Percentiles rank a stretch among this genome's conserved stretches.
These are phyloP conservation scores for Microcebus lehilahytsara DNA, from an alignment of 2,113 vertebrate species.

Conservation along the genomic window DNA sequence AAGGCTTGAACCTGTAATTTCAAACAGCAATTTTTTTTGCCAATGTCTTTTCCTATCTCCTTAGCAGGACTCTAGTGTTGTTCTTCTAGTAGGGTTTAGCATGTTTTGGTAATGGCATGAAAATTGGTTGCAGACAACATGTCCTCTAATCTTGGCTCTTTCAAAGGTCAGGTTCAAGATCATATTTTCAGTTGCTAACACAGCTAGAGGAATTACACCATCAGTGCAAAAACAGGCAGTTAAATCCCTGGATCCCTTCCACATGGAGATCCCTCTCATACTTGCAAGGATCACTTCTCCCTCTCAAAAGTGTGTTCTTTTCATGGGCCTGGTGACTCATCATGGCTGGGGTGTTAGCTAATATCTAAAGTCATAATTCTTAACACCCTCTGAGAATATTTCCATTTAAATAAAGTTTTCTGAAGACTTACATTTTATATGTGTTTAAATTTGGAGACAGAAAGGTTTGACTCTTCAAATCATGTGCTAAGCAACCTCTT, in stretches of 20 bases:
- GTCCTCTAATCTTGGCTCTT: background rate
- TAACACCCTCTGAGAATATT: background rate
- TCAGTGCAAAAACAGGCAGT: background rate
- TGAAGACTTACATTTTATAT: background rate
- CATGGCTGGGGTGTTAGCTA: background rate
- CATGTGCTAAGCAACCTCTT: background rate
- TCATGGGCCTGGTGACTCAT: background rate
- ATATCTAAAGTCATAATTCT: background rate
- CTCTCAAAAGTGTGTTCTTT: background rate
- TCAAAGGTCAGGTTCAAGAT: background rate
- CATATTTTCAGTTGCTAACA: background rate
- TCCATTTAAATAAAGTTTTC: conserved; percentile 16
- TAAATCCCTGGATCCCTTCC: background rate
- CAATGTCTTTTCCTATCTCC: background rate
- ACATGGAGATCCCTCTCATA: background rate
- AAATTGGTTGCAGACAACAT: background rate
- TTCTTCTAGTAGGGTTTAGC: background rate
- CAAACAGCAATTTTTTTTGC: background rate
- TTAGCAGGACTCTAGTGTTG: background rate
- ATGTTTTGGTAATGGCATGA: background rate
- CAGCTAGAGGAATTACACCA: background rate
- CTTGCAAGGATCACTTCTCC: background rate
- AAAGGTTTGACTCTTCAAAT: background rate
- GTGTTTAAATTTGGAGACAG: background rate
- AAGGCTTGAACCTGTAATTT: background rate